Conservation (phyloP, 64 coral and sea anemone species). For the Trachythela sp. region DNA sequence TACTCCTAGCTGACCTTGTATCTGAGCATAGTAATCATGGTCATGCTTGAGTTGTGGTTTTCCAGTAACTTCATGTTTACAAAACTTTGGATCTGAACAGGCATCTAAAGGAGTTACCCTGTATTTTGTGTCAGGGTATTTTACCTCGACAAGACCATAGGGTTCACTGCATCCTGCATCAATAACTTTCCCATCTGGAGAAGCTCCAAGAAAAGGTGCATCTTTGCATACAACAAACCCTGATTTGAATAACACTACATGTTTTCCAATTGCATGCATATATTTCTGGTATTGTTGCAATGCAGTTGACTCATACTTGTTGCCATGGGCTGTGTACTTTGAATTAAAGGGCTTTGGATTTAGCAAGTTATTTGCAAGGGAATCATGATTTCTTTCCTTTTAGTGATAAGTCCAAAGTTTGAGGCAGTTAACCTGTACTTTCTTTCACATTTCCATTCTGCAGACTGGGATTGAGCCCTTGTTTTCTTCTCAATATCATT, state of each 20-base stretch:
- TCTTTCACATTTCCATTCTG: too few relatives aligned
- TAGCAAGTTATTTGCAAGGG: conserved; percentile 22
- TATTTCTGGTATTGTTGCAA: not conserved
- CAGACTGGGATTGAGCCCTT: too few relatives aligned
- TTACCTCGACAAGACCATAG: not conserved
- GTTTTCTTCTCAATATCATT: conserved; percentile 44
- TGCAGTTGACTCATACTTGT: not conserved
- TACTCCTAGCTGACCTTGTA: too few relatives aligned
- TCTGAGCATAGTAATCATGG: too few relatives aligned
- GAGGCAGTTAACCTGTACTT: conserved; percentile 29
- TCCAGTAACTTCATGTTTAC: too few relatives aligned
- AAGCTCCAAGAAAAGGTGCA: too few relatives aligned
- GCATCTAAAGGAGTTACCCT: not conserved
- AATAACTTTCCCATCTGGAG: too few relatives aligned
- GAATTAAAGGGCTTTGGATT: conserved; percentile 19
- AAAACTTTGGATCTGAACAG: too few relatives aligned
- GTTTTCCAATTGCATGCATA: too few relatives aligned
- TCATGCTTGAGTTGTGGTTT: too few relatives aligned
- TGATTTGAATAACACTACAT: too few relatives aligned
- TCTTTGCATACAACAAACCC: too few relatives aligned
- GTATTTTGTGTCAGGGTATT: not conserved
- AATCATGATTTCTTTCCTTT: conserved; percentile 43
- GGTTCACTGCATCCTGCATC: not conserved
- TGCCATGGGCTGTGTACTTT: conserved; percentile 18
- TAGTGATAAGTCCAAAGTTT: conserved; percentile 33